phyloP scores from a whole-genome alignment of 2,113 vertebrate genomes.

The Misgurnus anguillicaudatus region DNA sequence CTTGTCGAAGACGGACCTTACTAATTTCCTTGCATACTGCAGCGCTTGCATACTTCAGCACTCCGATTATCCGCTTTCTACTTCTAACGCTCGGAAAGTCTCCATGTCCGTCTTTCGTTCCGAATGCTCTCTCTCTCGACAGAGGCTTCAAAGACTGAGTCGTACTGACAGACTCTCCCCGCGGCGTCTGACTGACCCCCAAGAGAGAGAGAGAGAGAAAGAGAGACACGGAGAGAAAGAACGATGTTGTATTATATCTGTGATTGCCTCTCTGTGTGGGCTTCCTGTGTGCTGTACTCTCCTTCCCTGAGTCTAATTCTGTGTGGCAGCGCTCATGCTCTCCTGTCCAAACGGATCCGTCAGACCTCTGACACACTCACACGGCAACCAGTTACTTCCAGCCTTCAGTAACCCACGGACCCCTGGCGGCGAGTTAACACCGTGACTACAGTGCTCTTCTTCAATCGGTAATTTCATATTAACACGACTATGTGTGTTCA shows the following conservation, averaged over 20 bases:
- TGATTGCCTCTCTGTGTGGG: slow-evolving; percentile 72
- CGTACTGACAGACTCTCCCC: slow-evolving; percentile 43
- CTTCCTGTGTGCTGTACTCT: slow-evolving; percentile 72
- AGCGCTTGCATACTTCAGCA: not conserved
- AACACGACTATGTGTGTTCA: slow-evolving; percentile 19
- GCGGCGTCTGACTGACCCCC: slow-evolving; percentile 44
- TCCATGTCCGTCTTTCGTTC: slow-evolving; percentile 6
- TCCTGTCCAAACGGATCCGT: slow-evolving; percentile 81
- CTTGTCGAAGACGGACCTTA: not conserved
- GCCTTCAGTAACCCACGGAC: slow-evolving; percentile 23
- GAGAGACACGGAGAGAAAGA: slow-evolving; percentile 52
- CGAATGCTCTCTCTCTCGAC: slow-evolving; percentile 24
- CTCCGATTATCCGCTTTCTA: not conserved
- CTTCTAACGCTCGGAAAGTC: not conserved
- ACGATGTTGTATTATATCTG: slow-evolving; percentile 76
- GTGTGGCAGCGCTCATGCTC: slow-evolving; percentile 72
- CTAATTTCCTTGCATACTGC: not conserved
- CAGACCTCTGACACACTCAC: slow-evolving; percentile 65
- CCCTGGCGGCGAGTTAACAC: slow-evolving; percentile 14
- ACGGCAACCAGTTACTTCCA: slow-evolving; percentile 30
- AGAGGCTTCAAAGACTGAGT: slow-evolving; percentile 22
- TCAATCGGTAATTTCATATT: slow-evolving; percentile 33
- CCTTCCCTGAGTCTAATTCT: slow-evolving; percentile 81
- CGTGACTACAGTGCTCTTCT: slow-evolving; percentile 15
- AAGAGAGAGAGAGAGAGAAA: slow-evolving; percentile 10